Percentiles rank a stretch among this genome's conserved stretches.
These are phyloP conservation scores for Chionomys nivalis DNA, from an alignment of 2,113 vertebrate species.

Conservation along the genomic window DNA sequence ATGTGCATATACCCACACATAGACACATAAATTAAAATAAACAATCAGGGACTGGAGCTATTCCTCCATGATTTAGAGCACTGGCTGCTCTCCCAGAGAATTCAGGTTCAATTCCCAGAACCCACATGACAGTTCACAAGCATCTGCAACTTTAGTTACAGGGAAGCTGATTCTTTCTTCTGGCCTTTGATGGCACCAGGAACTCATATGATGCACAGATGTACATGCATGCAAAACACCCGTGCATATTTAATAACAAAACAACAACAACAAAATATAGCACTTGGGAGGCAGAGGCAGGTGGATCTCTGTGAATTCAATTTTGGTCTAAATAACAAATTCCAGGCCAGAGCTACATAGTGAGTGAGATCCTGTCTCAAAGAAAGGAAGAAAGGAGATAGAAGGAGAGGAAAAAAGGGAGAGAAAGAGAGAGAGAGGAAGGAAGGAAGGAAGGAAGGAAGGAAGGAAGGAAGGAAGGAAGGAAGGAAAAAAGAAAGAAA, in stretches of 20 bases:
- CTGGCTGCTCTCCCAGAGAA: too few species aligned
- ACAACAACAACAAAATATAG: background rate
- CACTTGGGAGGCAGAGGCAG: background rate
- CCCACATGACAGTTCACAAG: too few species aligned
- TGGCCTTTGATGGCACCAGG: too few species aligned
- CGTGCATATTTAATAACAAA: background rate
- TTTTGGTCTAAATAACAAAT: background rate
- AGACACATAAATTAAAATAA: too few species aligned
- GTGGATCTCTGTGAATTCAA: background rate
- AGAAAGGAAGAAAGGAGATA: too few species aligned
- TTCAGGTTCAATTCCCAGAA: too few species aligned
- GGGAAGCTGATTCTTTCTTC: too few species aligned
- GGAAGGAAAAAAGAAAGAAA: background rate
- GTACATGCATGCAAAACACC: background rate
- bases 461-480: too few species aligned
- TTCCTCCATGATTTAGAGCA: too few species aligned
- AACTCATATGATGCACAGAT: background rate
- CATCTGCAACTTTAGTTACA: too few species aligned
- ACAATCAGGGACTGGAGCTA: too few species aligned
- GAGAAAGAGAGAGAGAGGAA: background rate
- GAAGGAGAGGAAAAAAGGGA: fast-evolving
- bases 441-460: fast-evolving
- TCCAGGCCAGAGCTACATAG: background rate
- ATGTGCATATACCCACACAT: too few species aligned
- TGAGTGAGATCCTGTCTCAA: background rate